A percentile compares a stretch with the other conserved stretches of the same genome.
These are phyloP conservation scores for Sphaerodactylus townsendi DNA, from an alignment of 2,113 vertebrate species.

Conservation along the genomic window DNA sequence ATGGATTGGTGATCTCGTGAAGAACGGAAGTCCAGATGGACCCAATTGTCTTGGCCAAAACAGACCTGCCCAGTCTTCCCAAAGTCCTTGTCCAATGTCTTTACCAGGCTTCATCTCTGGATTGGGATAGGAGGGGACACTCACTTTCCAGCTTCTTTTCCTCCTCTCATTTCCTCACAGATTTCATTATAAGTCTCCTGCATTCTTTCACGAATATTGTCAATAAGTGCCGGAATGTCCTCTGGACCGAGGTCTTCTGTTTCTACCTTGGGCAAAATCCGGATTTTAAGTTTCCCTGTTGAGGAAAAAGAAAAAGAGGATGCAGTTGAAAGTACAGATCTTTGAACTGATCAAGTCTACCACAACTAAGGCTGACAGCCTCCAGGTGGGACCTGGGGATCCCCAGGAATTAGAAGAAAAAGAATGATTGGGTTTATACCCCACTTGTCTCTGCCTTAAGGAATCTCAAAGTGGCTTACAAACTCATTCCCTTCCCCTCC, in stretches of 20 bases:
- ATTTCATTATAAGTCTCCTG: conserved; percentile 6
- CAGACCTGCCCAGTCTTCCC: neutral
- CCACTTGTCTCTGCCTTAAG: too few species aligned
- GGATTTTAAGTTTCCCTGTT: neutral
- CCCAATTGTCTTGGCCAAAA: neutral
- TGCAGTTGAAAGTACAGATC: neutral
- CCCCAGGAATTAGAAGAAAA: too few species aligned
- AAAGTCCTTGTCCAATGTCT: neutral
- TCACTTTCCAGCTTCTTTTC: neutral
- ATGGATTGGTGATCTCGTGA: too few species aligned
- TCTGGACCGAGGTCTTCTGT: neutral
- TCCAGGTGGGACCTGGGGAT: too few species aligned
- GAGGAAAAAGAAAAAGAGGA: neutral
- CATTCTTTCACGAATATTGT: neutral
- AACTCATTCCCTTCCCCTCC: too few species aligned
- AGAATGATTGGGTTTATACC: too few species aligned
- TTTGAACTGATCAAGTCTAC: too few species aligned
- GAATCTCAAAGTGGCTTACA: too few species aligned
- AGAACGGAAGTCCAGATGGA: neutral
- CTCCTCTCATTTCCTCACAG: neutral
- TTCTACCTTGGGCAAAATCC: conserved; percentile 25
- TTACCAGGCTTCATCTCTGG: neutral
- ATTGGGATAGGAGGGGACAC: neutral
- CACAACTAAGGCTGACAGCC: too few species aligned
- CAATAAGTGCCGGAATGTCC: neutral